Conservation (phyloP, 2,113 vertebrate species). For the Malurus cyaneus region DNA sequence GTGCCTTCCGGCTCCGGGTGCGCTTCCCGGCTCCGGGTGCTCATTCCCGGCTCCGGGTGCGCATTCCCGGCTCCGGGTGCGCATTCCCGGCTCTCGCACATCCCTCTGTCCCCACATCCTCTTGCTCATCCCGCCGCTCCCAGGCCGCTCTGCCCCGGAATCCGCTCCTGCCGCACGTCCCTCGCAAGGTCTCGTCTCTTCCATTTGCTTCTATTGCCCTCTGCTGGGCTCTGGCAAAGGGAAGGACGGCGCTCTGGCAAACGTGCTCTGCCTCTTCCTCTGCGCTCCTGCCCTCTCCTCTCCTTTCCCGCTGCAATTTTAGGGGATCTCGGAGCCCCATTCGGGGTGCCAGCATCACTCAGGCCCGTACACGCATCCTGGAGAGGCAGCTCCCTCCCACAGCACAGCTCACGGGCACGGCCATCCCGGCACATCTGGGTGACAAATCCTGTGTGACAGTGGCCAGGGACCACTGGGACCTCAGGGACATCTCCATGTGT, state of each 20-base stretch:
- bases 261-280: neutral
- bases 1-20: neutral
- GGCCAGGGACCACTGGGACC: rapidly evolving
- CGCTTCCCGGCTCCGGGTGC: neutral
- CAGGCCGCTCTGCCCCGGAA: neutral
- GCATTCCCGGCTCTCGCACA: neutral
- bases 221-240: conserved; percentile 31
- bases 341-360: neutral
- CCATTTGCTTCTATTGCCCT: conserved; percentile 61
- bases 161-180: neutral
- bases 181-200: neutral
- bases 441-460: rapidly evolving
- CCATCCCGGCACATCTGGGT: rapidly evolving
- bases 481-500: rapidly evolving
- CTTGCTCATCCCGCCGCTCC: neutral
- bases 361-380: rapidly evolving
- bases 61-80: neutral
- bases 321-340: neutral
- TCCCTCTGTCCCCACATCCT: rapidly evolving
- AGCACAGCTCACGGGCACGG: rapidly evolving
- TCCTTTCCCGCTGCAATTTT: neutral
- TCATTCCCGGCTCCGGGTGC: neutral
- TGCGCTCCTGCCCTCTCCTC: no score
- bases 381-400: neutral
- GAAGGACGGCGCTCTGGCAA: neutral